Percentiles rank a stretch among this genome's conserved stretches.
Evolutionary conservation across 2,888 invertebrate genomes (phyloP).

Genomic region (Diachrysia chrysitis): DNA sequence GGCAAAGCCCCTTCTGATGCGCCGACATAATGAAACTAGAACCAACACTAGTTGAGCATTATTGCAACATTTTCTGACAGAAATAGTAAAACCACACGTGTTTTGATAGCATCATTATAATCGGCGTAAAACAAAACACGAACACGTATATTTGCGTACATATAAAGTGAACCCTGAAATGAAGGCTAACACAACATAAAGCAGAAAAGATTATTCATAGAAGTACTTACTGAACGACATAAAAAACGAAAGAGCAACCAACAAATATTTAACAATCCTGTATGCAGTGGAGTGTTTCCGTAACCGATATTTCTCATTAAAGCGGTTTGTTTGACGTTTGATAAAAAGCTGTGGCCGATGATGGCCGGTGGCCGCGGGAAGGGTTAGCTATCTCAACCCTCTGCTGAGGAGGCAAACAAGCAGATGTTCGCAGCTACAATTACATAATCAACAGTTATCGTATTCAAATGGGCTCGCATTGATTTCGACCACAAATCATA

Average conservation of each 20-base stretch:
- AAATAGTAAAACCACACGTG: conserved; percentile 2
- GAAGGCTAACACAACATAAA: conserved; percentile 53
- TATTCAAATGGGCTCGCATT: conserved; percentile 82
- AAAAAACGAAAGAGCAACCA: conserved; percentile 65
- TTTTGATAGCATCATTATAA: conserved; percentile 23
- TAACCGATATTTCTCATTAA: conserved; percentile 88
- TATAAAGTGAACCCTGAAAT: conserved; percentile 56
- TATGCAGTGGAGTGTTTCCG: conserved; percentile 84
- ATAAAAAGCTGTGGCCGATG: conserved; percentile 82
- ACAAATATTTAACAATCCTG: conserved; percentile 84
- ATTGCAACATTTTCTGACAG: conserved; percentile 2
- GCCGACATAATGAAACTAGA: too few relatives aligned
- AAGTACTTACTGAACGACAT: conserved; percentile 35
- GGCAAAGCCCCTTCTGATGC: too few relatives aligned
- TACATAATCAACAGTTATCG: conserved; percentile 86
- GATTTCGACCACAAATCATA: conserved; percentile 59
- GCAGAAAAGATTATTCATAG: conserved; percentile 58
- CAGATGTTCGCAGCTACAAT: conserved; percentile 85
- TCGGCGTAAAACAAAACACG: conserved; percentile 27
- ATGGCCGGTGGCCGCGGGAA: conserved; percentile 81
- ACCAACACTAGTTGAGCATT: not conserved
- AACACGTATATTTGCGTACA: conserved; percentile 38
- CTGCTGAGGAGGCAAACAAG: conserved; percentile 78
- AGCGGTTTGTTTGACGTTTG: conserved; percentile 78
- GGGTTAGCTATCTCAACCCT: conserved; percentile 78